A percentile compares a stretch with the other conserved stretches of the same genome.
phyloP scores from a whole-genome alignment of 2,888 invertebrate species.

The Neoitamus cyanurus region DNA sequence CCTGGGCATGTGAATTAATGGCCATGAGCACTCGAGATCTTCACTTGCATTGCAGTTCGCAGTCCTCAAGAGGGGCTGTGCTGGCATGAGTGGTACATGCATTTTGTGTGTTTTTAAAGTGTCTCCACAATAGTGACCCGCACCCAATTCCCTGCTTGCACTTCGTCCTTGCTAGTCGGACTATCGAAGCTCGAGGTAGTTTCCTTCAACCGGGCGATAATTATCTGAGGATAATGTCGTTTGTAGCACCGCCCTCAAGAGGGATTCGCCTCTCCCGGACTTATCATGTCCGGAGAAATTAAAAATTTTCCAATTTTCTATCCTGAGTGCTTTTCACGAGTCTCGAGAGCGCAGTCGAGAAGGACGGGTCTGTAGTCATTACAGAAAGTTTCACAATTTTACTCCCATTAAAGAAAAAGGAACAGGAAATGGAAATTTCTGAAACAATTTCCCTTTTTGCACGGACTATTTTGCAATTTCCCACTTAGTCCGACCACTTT shows the following conservation, averaged over 20 bases:
- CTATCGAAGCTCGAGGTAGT: neutral
- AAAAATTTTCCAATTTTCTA: neutral
- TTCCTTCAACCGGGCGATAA: neutral
- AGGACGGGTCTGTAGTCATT: conserved; percentile 25
- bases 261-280: neutral
- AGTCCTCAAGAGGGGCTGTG: neutral
- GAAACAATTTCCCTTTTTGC: conserved; percentile 10
- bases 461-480: conserved; percentile 38
- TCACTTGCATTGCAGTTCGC: neutral
- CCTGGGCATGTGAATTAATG: neutral
- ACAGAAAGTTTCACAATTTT: conserved; percentile 9
- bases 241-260: neutral
- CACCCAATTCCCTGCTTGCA: too few species aligned
- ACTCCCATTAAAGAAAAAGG: neutral
- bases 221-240: neutral
- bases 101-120: neutral
- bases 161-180: too few species aligned
- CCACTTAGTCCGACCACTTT: conserved; percentile 8
- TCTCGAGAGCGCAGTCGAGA: neutral
- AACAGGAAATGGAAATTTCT: conserved; percentile 32
- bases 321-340: neutral
- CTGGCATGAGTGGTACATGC: neutral
- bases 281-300: neutral
- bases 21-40: neutral
- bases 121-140: too few species aligned